Conservation (phyloP, 2,797 vertebrate genomes). For the Carcharodon carcharias region DNA sequence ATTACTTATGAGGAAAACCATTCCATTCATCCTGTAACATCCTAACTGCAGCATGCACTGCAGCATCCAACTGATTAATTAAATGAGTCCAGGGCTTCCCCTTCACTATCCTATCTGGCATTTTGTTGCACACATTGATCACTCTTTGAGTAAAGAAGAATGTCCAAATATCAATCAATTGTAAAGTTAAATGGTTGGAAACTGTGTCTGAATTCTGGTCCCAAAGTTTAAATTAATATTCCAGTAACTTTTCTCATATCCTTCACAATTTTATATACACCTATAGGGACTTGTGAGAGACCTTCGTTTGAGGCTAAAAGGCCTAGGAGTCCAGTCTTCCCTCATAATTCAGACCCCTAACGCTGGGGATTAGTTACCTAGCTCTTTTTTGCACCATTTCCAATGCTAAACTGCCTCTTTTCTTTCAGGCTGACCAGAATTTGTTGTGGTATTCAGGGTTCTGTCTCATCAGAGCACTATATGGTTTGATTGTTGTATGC, state of each 20-base stretch:
- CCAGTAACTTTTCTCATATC: neutral
- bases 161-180: neutral
- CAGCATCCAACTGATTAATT: neutral
- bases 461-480: neutral
- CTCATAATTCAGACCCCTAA: neutral
- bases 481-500: neutral
- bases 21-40: neutral
- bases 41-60: neutral
- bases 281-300: neutral
- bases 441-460: neutral
- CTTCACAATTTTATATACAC: neutral
- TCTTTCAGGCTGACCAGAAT: neutral
- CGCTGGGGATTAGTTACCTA: neutral
- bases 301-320: neutral
- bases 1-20: neutral
- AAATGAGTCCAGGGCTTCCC: neutral
- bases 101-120: neutral
- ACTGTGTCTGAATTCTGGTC: neutral
- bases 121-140: neutral
- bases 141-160: neutral
- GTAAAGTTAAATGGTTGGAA: neutral
- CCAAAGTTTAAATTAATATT: neutral
- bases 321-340: neutral
- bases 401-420: neutral
- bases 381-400: neutral